Base-by-base conservation (phyloP, 2,888 invertebrate species). In the Pegoplata infirma region DNA sequence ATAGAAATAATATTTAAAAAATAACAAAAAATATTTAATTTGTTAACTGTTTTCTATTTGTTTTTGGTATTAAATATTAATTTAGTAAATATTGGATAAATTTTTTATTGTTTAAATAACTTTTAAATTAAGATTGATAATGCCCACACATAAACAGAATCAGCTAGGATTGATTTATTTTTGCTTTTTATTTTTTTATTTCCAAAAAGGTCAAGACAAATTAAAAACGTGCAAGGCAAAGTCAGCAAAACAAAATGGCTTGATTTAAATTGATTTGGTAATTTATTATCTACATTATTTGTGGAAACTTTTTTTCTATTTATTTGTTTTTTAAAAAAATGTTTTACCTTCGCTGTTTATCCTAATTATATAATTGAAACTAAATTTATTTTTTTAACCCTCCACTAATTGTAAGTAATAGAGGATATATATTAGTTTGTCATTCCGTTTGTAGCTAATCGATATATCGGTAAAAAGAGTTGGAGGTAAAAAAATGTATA, bases 51-150 rank as follows among this genome's bases (percentile, higher is more conserved):
- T 19, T 23, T n/a, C n/a, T 21, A 16, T 21, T 23, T 23, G 25
- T 28, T 17, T 28, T 28, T n/a, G n/a, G n/a, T n/a, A n/a, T n/a
- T 10, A 16, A 10, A 28, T 51, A 25, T 51, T 3, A 8, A 25
- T 16, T 51, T 8, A 8, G 2, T 21, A 28, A 55, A 55, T 67
- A 28, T 67, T 10, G 28, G 1, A 36, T 14, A 19, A 47, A 59
- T 36, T 21, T 19, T 19, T 32, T 8, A 4, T 40, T 56, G 17
- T 32, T 19, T n/a, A 17, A 47, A 46, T 56, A 25, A 16, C 23
- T 40, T 69, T 12, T 23, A 28, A 53, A 69, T 69, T 10, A 61
- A 53, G 53, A 69, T 69, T 69, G 51, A 69, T 69, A 44, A n/a
- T n/a, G n/a, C n/a, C n/a, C 53, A 51, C 17, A 23, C 53, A 25